Conservation (phyloP, 2,113 vertebrate species). For the Lota lota region DNA sequence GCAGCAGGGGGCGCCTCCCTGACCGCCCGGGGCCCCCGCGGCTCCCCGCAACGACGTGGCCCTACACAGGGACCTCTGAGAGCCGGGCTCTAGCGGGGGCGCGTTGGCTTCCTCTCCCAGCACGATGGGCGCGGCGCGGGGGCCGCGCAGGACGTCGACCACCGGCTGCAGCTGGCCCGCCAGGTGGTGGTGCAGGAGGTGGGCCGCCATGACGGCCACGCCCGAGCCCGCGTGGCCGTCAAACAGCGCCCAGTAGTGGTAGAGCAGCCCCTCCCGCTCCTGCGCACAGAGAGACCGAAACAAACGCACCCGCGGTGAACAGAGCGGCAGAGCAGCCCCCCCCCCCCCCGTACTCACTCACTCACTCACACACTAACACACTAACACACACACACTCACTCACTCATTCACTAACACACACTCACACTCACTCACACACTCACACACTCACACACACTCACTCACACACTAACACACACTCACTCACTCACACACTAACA, state of each 20-base stretch:
- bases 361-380: too few species aligned
- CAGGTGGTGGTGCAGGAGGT: conserved; percentile 89
- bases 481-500: not conserved
- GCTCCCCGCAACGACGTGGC: conserved; percentile 88
- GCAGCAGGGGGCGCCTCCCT: conserved; percentile 74
- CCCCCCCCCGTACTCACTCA: too few species aligned
- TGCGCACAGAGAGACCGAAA: conserved; percentile 12
- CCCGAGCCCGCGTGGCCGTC: conserved; percentile 94
- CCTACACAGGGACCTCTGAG: conserved; percentile 82
- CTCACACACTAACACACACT: not conserved
- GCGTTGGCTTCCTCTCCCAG: conserved; percentile 86
- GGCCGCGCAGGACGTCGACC: conserved; percentile 85
- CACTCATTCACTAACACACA: too few species aligned
- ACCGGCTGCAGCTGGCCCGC: conserved; percentile 89
- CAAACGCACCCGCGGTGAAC: too few species aligned
- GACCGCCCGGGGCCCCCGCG: conserved; percentile 74
- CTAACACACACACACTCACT: too few species aligned
- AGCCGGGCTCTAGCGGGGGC: conserved; percentile 43
- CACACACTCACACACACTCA: not conserved
- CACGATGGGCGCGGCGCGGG: conserved; percentile 81
- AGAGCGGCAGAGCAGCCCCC: too few species aligned
- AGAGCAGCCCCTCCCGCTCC: conserved; percentile 79
- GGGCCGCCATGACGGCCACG: conserved; percentile 87
- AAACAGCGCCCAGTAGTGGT: conserved; percentile 96
- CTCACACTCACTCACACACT: not conserved